Percentiles rank a stretch among this genome's conserved stretches.
These are phyloP conservation scores for Ophion costatus DNA, from an alignment of 2,888 invertebrate species.

Conservation along the genomic window DNA sequence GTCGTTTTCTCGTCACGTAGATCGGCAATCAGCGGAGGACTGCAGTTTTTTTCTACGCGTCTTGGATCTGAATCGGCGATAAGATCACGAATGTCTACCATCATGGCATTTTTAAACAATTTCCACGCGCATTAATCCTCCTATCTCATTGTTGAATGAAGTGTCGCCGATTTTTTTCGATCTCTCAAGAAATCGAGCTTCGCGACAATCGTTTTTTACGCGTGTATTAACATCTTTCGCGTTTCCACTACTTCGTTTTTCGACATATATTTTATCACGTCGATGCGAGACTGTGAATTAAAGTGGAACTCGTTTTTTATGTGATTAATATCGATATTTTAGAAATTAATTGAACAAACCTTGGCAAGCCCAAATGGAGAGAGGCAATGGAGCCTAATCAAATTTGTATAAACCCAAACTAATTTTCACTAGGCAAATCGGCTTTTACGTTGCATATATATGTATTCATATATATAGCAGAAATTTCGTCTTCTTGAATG, in stretches of 20 bases:
- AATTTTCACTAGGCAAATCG: not conserved
- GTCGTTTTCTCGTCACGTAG: not conserved
- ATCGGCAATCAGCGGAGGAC: slow-evolving; percentile 14
- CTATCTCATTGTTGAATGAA: slow-evolving; percentile 56
- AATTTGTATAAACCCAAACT: too few species aligned
- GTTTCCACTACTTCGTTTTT: not conserved
- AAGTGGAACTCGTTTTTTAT: not conserved
- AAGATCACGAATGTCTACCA: slow-evolving; percentile 7
- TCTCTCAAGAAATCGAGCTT: slow-evolving; percentile 6
- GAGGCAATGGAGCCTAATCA: not conserved
- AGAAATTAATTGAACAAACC: not conserved
- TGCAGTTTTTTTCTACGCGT: slow-evolving; percentile 18
- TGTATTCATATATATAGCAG: too few species aligned
- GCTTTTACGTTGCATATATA: not conserved
- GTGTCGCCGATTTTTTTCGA: slow-evolving; percentile 20
- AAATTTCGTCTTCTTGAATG: not conserved
- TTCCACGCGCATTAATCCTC: not conserved
- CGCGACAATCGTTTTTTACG: slow-evolving; percentile 1
- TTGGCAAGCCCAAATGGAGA: not conserved
- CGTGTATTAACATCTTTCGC: not conserved
- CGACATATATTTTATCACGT: not conserved
- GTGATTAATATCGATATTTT: not conserved
- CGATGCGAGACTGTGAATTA: not conserved
- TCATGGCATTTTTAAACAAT: slow-evolving; percentile 12
- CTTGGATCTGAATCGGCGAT: slow-evolving; percentile 25